phyloP scores from a whole-genome alignment of 2,113 vertebrate species.

The Otis tarda region DNA sequence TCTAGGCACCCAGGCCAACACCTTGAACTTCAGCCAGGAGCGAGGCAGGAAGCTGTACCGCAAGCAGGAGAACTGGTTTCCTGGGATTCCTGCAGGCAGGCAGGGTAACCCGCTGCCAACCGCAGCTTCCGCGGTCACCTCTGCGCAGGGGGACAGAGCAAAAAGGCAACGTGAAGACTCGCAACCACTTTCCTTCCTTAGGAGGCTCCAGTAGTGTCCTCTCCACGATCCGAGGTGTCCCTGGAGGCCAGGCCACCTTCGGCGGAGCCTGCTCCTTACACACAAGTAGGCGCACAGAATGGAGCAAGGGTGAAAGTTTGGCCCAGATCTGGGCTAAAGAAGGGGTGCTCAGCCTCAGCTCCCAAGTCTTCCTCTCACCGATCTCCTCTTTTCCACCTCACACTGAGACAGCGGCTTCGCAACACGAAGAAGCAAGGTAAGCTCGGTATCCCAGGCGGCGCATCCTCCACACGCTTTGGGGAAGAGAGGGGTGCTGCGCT shows the following conservation, averaged over 20 bases:
- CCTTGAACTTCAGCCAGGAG: neutral
- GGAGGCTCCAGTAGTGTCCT: neutral
- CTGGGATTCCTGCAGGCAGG: neutral
- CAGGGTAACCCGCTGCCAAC: neutral
- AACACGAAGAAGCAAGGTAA: neutral
- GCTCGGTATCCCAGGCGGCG: accelerated
- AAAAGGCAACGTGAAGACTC: neutral
- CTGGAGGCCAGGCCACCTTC: too few species aligned
- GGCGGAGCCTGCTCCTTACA: too few species aligned
- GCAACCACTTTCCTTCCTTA: too few species aligned
- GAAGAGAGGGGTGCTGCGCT: neutral
- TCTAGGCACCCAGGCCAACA: neutral
- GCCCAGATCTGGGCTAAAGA: neutral
- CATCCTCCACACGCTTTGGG: accelerated
- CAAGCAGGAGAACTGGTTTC: neutral
- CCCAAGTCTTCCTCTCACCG: neutral
- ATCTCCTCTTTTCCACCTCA: neutral
- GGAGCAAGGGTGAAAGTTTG: neutral
- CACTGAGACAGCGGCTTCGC: neutral
- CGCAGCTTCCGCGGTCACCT: neutral
- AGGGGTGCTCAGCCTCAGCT: neutral
- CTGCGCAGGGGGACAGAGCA: neutral
- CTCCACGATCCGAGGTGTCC: too few species aligned
- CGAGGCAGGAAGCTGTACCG: neutral
- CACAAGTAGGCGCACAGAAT: too few species aligned